Base-by-base conservation (phyloP, 2,797 vertebrate species). In the Fratercula arctica region DNA sequence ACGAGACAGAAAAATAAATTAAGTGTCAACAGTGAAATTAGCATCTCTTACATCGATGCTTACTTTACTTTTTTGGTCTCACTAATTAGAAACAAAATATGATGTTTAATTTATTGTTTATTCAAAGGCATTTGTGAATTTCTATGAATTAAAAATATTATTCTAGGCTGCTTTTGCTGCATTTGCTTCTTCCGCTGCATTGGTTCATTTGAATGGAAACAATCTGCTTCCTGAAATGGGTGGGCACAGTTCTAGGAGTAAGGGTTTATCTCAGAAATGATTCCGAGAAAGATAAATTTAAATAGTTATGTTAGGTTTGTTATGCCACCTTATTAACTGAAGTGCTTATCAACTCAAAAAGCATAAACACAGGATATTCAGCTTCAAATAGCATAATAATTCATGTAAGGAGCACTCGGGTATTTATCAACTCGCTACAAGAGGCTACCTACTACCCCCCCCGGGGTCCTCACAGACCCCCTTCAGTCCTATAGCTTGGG, bases 321-420 rank as follows among this genome's bases (percentile, higher is more conserved):
- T 73, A 83, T 21, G 28, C 28, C 69, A 73, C 31, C 15, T 84
- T 80, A 64, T 51, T 68, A 72, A 68, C 37, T 59, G n/a, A 89
- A 66, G n/a, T n/a, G 23, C 33, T 69, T 43, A 48, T 16, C 54
- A 82, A 74, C 51, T 77, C 33, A 89, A 73, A 72, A 64, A 77
- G 10, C 37, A 64, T 51, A 76, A 73, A 29, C 18, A 80, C 33
- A 53, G 45, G 46, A 53, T 61, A 81, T 26, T 57, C 9, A 50
- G 28, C 53, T 90, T 72, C 68, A 54, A 53, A 89, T 53, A 85
- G 31, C 35, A 23, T 9, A 89, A 28, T 14, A 18, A 81, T 29
- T 61, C 4, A 21, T 0, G 2, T 33, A 61, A 80, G 10, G 46
- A 78, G 37, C 2, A 2, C 46, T 56, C 0, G 0, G 11, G 21